Evolutionary conservation across 2,797 vertebrate genomes (phyloP).

Genomic region (Furcifer pardalis): DNA sequence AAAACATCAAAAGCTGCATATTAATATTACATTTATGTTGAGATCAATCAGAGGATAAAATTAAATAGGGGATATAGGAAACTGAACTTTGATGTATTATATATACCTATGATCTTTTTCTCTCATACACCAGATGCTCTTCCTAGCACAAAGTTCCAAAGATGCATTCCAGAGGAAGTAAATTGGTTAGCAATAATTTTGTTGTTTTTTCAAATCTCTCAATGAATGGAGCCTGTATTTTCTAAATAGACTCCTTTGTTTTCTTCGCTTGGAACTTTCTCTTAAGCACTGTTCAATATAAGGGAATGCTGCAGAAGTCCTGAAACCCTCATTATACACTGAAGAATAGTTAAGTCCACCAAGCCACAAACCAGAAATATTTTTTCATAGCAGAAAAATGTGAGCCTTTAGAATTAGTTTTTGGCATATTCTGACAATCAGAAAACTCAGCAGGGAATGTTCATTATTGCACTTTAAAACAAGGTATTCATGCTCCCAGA

Average conservation of each 20-base stretch:
- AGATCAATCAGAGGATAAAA: not conserved
- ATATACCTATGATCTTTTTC: no score
- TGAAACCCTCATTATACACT: slow-evolving; percentile 7
- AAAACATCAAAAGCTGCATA: not conserved
- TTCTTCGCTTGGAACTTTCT: not conserved
- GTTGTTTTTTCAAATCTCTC: not conserved
- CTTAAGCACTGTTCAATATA: slow-evolving; percentile 15
- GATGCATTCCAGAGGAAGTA: not conserved
- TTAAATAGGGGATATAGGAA: not conserved
- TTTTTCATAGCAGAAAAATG: not conserved
- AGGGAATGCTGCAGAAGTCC: not conserved
- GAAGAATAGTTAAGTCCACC: slow-evolving; percentile 21
- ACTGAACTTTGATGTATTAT: not conserved
- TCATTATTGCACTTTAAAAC: slow-evolving; percentile 7
- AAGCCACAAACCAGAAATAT: not conserved
- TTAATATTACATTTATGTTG: rapidly evolving
- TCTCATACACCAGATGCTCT: not conserved
- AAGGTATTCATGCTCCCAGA: slow-evolving; percentile 10
- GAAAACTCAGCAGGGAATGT: not conserved
- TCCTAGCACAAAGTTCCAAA: not conserved
- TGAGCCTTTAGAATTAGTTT: slow-evolving; percentile 4
- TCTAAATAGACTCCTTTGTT: not conserved
- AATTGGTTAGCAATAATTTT: not conserved
- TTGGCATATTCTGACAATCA: not conserved
- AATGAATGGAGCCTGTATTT: slow-evolving; percentile 1